These are phyloP conservation scores for Odocoileus virginianus DNA, from an alignment of 2,113 vertebrate genomes.

Conservation along the genomic window DNA sequence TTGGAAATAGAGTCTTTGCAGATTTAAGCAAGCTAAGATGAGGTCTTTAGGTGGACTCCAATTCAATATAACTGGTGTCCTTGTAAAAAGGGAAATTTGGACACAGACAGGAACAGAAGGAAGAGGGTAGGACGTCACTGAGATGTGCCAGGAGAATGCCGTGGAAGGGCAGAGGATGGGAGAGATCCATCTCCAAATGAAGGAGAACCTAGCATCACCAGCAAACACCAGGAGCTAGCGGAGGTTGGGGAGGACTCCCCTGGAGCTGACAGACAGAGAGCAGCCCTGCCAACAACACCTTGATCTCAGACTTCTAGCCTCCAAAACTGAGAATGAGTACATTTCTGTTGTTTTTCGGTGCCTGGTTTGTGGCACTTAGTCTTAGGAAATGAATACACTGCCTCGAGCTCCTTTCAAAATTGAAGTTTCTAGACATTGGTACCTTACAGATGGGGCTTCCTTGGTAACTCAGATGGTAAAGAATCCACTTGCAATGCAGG, in stretches of 20 bases:
- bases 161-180: background rate
- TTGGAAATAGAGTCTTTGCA: background rate
- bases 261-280: background rate
- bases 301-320: background rate
- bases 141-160: background rate
- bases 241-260: background rate
- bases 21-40: background rate
- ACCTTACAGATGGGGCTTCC: background rate
- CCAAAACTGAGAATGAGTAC: background rate
- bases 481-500: background rate
- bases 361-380: background rate
- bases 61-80: background rate
- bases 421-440: background rate
- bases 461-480: background rate
- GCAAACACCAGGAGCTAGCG: background rate
- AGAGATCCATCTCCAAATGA: accelerated
- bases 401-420: background rate
- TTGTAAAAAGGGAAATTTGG: background rate
- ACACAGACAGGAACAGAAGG: background rate
- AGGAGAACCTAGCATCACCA: accelerated
- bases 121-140: background rate
- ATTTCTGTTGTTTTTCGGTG: background rate
- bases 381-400: background rate
- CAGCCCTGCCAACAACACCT: too few species aligned
- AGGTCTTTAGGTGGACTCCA: background rate